Conservation (phyloP, 2,113 vertebrate genomes). For the Cariama cristata region DNA sequence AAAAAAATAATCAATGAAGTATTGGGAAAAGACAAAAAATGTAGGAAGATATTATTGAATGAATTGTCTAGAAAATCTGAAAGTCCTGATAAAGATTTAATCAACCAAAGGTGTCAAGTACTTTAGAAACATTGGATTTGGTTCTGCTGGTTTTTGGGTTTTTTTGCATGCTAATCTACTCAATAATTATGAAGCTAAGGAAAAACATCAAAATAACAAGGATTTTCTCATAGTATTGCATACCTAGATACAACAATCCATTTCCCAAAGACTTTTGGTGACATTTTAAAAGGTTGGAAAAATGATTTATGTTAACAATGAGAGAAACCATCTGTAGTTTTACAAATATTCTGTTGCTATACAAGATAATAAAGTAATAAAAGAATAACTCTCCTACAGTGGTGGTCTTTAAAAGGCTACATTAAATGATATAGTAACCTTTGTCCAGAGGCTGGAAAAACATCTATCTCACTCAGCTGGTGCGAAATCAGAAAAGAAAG, state of each 20-base stretch:
- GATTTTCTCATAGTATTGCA: background rate
- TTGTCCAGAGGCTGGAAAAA: background rate
- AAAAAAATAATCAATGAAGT: background rate
- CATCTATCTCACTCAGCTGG: background rate
- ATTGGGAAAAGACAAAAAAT: background rate
- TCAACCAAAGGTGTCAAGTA: background rate
- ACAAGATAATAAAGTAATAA: background rate
- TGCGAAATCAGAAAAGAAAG: background rate
- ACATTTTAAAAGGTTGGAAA: background rate
- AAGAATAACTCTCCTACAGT: background rate
- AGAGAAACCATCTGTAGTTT: background rate
- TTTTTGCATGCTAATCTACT: background rate
- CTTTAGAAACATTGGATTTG: background rate
- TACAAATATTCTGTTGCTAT: background rate
- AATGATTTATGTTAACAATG: background rate
- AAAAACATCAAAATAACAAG: background rate
- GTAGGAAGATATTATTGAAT: background rate
- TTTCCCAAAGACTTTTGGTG: background rate
- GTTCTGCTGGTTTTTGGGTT: background rate
- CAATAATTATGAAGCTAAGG: background rate
- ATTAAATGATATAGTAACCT: background rate
- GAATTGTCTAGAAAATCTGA: background rate
- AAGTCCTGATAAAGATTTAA: background rate
- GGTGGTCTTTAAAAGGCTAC: background rate
- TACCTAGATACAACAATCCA: background rate